Evolutionary conservation across 53 echinoderm and acorn worm genomes (phyloP).

Genomic region (Henricia sp.): DNA sequence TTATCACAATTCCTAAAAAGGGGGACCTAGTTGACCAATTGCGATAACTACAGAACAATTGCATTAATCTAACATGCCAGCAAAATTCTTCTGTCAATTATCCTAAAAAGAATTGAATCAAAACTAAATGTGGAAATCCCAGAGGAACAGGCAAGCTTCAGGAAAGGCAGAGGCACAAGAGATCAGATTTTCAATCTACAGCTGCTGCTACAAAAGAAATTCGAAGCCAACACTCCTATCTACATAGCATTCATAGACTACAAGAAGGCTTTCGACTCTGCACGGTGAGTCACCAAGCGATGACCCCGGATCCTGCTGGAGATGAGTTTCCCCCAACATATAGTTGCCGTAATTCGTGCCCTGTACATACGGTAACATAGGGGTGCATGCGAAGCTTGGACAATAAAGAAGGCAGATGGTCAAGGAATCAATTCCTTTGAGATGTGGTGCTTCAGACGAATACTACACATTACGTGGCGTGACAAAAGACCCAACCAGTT

Average conservation of each 20-base stretch:
- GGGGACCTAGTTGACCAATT: too few relatives aligned
- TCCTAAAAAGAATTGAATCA: too few relatives aligned
- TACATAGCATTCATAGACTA: slow-evolving; percentile 6
- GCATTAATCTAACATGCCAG: too few relatives aligned
- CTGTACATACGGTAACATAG: not conserved
- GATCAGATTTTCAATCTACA: slow-evolving; percentile 11
- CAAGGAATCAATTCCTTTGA: too few relatives aligned
- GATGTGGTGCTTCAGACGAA: slow-evolving; percentile 21
- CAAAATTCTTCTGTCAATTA: too few relatives aligned
- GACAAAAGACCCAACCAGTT: not conserved
- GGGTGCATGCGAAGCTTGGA: not conserved
- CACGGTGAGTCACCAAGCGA: not conserved
- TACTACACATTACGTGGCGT: too few relatives aligned
- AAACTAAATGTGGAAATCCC: too few relatives aligned
- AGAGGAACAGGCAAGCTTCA: too few relatives aligned
- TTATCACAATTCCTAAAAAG: too few relatives aligned
- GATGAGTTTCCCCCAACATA: slow-evolving; percentile 2
- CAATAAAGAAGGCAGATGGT: slow-evolving; percentile 10
- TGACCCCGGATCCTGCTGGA: not conserved
- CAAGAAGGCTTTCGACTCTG: not conserved
- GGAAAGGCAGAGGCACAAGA: too few relatives aligned
- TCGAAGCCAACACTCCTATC: not conserved
- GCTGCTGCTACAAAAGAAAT: not conserved
- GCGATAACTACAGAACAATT: too few relatives aligned
- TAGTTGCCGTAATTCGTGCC: not conserved